These are phyloP conservation scores for Eciton burchellii DNA, from an alignment of 1,140 invertebrate species.

Conservation along the genomic window DNA sequence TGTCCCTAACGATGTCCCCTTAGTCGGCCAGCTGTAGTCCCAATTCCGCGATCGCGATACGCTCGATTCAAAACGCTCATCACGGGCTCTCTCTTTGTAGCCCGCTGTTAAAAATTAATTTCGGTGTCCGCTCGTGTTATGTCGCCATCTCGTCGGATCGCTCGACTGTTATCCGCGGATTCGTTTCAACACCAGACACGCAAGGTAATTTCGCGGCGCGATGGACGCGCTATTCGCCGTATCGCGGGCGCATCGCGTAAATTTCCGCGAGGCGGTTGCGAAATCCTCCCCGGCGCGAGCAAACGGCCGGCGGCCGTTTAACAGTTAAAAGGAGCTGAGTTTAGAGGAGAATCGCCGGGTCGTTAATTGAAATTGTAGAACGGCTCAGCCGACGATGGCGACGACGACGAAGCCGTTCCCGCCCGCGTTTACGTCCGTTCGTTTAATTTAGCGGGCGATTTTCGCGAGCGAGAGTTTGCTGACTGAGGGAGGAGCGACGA, in stretches of 20 bases:
- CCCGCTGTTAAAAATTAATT: slow-evolving; percentile 21
- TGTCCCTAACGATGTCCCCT: not conserved
- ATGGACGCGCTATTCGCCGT: not conserved
- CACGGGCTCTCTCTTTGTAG: not conserved
- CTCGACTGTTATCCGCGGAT: not conserved
- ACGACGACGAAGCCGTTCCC: slow-evolving; percentile 6
- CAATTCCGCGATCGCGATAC: not conserved
- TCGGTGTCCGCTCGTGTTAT: slow-evolving; percentile 5
- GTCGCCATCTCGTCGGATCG: not conserved
- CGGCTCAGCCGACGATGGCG: slow-evolving; percentile 42
- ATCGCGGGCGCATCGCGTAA: not conserved
- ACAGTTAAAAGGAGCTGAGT: not conserved
- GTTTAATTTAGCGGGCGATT: slow-evolving; percentile 40
- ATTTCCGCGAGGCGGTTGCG: slow-evolving; percentile 29
- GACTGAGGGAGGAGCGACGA: not conserved
- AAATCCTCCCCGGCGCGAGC: not conserved
- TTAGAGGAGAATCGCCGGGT: not conserved
- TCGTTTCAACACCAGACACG: not conserved
- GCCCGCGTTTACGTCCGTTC: slow-evolving; percentile 16
- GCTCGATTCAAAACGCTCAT: slow-evolving; percentile 24
- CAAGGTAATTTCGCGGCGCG: slow-evolving; percentile 32
- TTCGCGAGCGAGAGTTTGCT: slow-evolving; percentile 2
- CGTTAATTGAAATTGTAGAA: slow-evolving; percentile 79
- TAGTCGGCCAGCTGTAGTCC: not conserved
- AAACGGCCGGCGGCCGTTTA: not conserved